Evolutionary conservation across 2,888 invertebrate species (phyloP), one percentile per base, ranked within the genome.

Genomic region (Lydus trimaculatus): DNA sequence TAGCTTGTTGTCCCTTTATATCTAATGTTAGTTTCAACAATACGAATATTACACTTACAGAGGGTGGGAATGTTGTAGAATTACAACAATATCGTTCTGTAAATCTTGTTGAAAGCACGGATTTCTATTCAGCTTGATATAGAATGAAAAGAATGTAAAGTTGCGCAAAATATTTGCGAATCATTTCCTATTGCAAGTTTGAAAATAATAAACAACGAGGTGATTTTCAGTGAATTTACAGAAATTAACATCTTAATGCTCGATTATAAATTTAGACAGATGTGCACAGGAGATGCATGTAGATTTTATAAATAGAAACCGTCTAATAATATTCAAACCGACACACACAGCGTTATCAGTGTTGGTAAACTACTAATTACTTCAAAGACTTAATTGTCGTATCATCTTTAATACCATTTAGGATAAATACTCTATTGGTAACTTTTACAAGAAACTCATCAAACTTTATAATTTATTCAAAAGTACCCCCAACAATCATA

Each of bases 291-390:
- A 36, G 43, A 43, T 59, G 39, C 31, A 58, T 43, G 62, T 66
- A 43, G 62, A 66, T 58, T 43, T 66, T 66, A 66, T 66, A 66
- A 66, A 66, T 66, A 66, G 66, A 39, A 66, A 31, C 60, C 67
- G 56, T 64, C 59, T 58, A 43, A 58, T 58, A 43, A 63, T 63
- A 64, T 66, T 63, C 66, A 63, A 33, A 58, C 11, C 48, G 20
- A 17, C 9, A 11, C 48, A 48, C n/a, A 8, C 17, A 20, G 8
- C 17, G 43, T 20, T 48, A 20, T 48, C 17, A 48, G 3, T 58
- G 58, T 43, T 64, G 64, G 61, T 64, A 67, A 36, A 58, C 61
- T 36, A 61, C 64, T 64, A 67, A 67, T 64, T 64, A 64, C 67
- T 64, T 61, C 64, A 64, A 39, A 31, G 56, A 56, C 61, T 61